Evolutionary conservation across 2,888 invertebrate species (phyloP).

Genomic region (Eilema sororculum): DNA sequence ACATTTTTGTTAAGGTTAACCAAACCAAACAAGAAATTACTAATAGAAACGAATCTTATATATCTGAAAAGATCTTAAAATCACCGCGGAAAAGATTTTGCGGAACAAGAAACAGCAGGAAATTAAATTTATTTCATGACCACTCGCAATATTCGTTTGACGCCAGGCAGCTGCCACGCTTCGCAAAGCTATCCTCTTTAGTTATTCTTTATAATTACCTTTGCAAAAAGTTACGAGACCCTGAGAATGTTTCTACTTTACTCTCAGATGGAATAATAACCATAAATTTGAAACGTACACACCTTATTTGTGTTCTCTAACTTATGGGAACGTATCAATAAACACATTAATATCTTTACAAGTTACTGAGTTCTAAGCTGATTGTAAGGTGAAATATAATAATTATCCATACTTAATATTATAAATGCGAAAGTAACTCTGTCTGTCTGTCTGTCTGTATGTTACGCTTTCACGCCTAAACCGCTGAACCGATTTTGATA

Average conservation of each 20-base stretch:
- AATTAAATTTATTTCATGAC: constrained; percentile 65
- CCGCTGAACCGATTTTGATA: too few species aligned
- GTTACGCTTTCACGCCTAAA: too few species aligned
- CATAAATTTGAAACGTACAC: neutral
- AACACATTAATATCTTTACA: too few species aligned
- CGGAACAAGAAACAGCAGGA: constrained; percentile 59
- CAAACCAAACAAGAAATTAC: neutral
- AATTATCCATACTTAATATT: too few species aligned
- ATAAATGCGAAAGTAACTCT: too few species aligned
- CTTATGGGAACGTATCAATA: too few species aligned
- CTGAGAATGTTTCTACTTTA: too few species aligned
- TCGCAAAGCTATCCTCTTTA: constrained; percentile 47
- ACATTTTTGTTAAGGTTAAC: neutral
- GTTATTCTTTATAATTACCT: constrained; percentile 56
- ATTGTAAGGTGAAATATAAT: neutral
- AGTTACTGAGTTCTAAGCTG: neutral
- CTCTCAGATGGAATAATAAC: neutral
- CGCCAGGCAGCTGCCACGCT: constrained; percentile 47
- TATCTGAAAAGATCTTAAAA: neutral
- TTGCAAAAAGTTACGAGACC: constrained; percentile 11
- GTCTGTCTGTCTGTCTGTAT: too few species aligned
- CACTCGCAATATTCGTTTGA: constrained; percentile 59
- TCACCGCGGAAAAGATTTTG: constrained; percentile 47
- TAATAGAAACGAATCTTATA: neutral
- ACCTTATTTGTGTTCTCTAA: too few species aligned